Percentiles rank a stretch among this genome's conserved stretches.
These are phyloP conservation scores for Neoaliturus tenellus DNA, from an alignment of 2,888 invertebrate genomes.

Conservation along the genomic window DNA sequence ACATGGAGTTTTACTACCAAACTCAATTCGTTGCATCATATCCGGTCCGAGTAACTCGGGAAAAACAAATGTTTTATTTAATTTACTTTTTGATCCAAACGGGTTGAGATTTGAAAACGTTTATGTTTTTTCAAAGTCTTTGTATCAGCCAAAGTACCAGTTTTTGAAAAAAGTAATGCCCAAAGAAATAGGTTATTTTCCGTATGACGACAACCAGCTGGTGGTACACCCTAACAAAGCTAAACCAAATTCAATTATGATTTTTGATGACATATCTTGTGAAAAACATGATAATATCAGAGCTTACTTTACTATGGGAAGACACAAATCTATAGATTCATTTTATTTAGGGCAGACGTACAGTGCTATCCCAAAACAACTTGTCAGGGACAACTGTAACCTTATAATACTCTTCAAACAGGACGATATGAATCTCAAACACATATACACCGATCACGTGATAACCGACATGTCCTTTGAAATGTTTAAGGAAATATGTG, in stretches of 20 bases:
- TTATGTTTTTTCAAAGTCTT: conserved; percentile 54
- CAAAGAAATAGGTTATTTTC: no score
- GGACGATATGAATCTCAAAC: conserved; percentile 69
- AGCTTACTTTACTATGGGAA: conserved; percentile 49
- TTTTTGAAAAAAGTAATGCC: conserved; percentile 33
- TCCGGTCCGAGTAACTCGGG: conserved; percentile 37
- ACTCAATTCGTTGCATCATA: conserved; percentile 35
- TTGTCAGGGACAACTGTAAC: conserved; percentile 70
- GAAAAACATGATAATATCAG: conserved; percentile 44
- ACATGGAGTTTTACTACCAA: conserved; percentile 49
- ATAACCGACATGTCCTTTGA: conserved; percentile 56
- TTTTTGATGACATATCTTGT: conserved; percentile 53
- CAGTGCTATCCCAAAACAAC: conserved; percentile 69
- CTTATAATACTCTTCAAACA: conserved; percentile 70
- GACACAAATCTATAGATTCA: conserved; percentile 51
- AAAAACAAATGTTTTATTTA: conserved; percentile 53
- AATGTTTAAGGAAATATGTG: conserved; percentile 67
- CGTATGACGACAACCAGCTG: conserved; percentile 8
- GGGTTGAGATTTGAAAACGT: conserved; percentile 50
- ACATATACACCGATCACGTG: conserved; percentile 63
- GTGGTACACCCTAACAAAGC: conserved; percentile 43
- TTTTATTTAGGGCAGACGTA: conserved; percentile 55
- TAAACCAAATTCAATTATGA: conserved; percentile 49
- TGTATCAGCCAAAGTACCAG: conserved; percentile 52
- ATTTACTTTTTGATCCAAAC: conserved; percentile 20